phyloP scores from a whole-genome alignment of 2,797 vertebrate species.

The Pagetopsis macropterus region DNA sequence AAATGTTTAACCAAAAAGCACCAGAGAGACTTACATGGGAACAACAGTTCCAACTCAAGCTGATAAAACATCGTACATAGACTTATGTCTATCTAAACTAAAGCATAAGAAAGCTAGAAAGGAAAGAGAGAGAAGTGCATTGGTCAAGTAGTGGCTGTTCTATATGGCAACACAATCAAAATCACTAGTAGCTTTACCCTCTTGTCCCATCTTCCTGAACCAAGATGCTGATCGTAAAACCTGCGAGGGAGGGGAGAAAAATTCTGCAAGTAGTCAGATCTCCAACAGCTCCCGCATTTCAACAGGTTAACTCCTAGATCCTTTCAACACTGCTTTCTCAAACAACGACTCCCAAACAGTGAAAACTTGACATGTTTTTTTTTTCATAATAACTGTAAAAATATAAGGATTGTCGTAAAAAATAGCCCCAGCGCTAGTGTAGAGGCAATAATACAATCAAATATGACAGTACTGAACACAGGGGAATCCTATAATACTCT shows the following conservation, averaged over 20 bases:
- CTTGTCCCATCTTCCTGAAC: slow-evolving; percentile 25
- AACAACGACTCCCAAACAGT: slow-evolving; percentile 58
- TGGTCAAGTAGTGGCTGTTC: slow-evolving; percentile 69
- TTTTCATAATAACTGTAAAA: slow-evolving; percentile 61
- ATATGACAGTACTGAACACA: slow-evolving; percentile 80
- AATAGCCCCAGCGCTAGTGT: slow-evolving; percentile 68
- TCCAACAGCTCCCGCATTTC: slow-evolving; percentile 15
- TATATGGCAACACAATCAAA: slow-evolving; percentile 49
- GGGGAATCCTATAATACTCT: slow-evolving; percentile 66
- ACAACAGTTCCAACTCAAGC: slow-evolving; percentile 61
- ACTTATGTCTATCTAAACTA: slow-evolving; percentile 47
- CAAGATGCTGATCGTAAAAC: slow-evolving; percentile 24
- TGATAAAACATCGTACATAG: slow-evolving; percentile 66
- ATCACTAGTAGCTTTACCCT: slow-evolving; percentile 41
- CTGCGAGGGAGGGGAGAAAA: slow-evolving; percentile 19
- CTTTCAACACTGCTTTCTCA: slow-evolving; percentile 27
- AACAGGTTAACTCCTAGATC: slow-evolving; percentile 28
- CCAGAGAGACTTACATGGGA: slow-evolving; percentile 63
- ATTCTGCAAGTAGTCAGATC: slow-evolving; percentile 9
- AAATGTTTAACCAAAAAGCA: slow-evolving; percentile 41
- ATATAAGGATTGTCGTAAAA: slow-evolving; percentile 71
- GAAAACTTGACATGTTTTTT: slow-evolving; percentile 51
- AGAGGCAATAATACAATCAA: slow-evolving; percentile 77
- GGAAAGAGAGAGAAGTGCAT: slow-evolving; percentile 71
- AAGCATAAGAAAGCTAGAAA: slow-evolving; percentile 40